A percentile compares a stretch with the other conserved stretches of the same genome.
phyloP scores from a whole-genome alignment of 1,140 invertebrate genomes.

The Pogonomyrmex barbatus region DNA sequence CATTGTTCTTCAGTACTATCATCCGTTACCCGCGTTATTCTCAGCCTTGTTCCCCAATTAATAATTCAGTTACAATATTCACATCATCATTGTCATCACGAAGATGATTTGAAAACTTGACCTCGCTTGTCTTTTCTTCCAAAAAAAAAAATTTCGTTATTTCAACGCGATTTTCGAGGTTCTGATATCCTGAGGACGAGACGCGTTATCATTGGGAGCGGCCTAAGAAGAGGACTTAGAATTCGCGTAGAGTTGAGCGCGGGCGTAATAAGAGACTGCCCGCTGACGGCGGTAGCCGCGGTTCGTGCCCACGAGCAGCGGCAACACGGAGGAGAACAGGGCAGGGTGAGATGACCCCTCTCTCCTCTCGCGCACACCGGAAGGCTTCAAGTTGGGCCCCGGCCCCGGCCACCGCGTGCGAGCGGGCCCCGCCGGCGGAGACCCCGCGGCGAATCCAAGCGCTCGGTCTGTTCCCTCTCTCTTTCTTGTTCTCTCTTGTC shows the following conservation, averaged over 20 bases:
- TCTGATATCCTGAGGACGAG: background rate
- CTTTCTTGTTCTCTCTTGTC: constrained; percentile 57
- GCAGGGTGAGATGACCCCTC: constrained; percentile 68
- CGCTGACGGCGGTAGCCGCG: constrained; percentile 76
- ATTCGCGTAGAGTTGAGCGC: constrained; percentile 78
- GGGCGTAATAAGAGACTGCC: constrained; percentile 80
- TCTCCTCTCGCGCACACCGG: constrained; percentile 63
- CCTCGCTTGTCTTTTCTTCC: background rate
- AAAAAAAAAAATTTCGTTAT: constrained; percentile 8
- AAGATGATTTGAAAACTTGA: constrained; percentile 13
- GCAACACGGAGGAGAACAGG: constrained; percentile 66
- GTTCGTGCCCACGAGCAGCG: constrained; percentile 75
- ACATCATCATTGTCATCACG: constrained; percentile 10
- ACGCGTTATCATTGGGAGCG: constrained; percentile 45
- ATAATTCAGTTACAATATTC: constrained; percentile 1
- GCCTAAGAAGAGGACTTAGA: constrained; percentile 73
- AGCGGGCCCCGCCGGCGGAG: constrained; percentile 50
- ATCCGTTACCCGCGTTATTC: constrained; percentile 3
- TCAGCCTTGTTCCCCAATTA: background rate
- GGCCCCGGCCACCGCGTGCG: constrained; percentile 36
- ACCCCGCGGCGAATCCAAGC: constrained; percentile 64
- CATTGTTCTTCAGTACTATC: background rate
- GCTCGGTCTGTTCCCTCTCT: constrained; percentile 55
- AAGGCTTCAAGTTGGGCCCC: constrained; percentile 18
- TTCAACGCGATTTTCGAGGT: background rate